phyloP scores from a whole-genome alignment of 1,140 invertebrate genomes.

The Ceratina australensis region DNA sequence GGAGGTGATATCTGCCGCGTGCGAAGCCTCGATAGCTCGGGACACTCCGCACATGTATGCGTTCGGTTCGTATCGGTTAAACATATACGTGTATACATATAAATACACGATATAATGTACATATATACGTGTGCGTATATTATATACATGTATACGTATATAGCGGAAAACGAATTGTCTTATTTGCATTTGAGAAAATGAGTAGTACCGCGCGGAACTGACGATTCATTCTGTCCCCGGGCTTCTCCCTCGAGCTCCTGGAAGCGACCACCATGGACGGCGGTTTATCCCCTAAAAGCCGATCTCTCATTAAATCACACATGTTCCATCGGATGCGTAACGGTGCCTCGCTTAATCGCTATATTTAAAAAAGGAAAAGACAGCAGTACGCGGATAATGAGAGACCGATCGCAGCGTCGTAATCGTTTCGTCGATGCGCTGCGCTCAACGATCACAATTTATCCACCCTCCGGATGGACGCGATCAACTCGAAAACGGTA shows the following conservation, averaged over 20 bases:
- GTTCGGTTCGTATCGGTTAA: slow-evolving; percentile 5
- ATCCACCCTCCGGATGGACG: not conserved
- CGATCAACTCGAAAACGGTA: not conserved
- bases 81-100: slow-evolving; percentile 31
- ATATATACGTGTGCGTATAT: slow-evolving; percentile 39
- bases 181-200: slow-evolving; percentile 57
- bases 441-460: too few relatives aligned
- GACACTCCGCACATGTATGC: slow-evolving; percentile 44
- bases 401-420: too few relatives aligned
- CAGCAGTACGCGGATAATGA: not conserved
- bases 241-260: slow-evolving; percentile 79
- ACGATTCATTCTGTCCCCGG: slow-evolving; percentile 85
- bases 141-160: slow-evolving; percentile 58
- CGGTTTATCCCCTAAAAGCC: slow-evolving; percentile 76
- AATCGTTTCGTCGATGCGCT: too few relatives aligned
- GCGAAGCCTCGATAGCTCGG: not conserved
- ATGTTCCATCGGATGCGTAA: slow-evolving; percentile 32
- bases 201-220: slow-evolving; percentile 91
- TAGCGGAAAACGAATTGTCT: slow-evolving; percentile 59
- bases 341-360: slow-evolving; percentile 47
- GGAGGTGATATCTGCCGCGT: too few relatives aligned
- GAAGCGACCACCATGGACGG: slow-evolving; percentile 64
- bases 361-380: slow-evolving; percentile 28
- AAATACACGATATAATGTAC: slow-evolving; percentile 27
- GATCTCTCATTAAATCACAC: slow-evolving; percentile 59